These are phyloP conservation scores for Aleiodes testaceus DNA, from an alignment of 2,888 invertebrate species.

Conservation along the genomic window DNA sequence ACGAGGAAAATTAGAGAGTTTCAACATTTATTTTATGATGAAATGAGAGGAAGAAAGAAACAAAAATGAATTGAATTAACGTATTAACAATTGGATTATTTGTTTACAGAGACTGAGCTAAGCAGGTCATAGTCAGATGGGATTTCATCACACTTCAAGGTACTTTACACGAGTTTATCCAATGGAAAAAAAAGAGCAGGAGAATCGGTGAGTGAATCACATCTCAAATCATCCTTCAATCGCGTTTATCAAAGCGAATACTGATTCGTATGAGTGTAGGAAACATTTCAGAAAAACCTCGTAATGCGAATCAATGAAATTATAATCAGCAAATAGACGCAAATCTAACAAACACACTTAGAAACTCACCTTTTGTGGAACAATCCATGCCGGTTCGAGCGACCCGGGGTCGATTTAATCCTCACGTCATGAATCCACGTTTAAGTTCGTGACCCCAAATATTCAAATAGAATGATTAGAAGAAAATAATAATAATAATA, in stretches of 20 bases:
- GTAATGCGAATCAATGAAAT: not conserved
- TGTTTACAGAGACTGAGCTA: slow-evolving; percentile 30
- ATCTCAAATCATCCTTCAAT: slow-evolving; percentile 17
- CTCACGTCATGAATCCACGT: slow-evolving; percentile 42
- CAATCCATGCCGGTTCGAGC: slow-evolving; percentile 60
- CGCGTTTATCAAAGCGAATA: slow-evolving; percentile 13
- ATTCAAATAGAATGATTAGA: not conserved
- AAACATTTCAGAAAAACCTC: not conserved
- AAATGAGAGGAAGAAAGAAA: not conserved
- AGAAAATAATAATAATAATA: not conserved
- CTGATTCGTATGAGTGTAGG: not conserved
- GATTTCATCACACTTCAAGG: slow-evolving; percentile 35
- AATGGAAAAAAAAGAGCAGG: not conserved
- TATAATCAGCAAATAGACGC: not conserved
- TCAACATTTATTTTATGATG: not conserved
- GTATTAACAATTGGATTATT: slow-evolving; percentile 9
- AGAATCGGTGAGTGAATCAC: slow-evolving; percentile 21
- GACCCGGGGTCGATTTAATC: slow-evolving; percentile 41
- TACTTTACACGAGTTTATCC: slow-evolving; percentile 1
- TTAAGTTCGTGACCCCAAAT: slow-evolving; percentile 3
- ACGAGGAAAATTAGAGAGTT: not conserved
- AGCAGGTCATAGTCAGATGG: slow-evolving; percentile 32
- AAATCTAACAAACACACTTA: not conserved
- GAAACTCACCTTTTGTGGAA: slow-evolving; percentile 60
- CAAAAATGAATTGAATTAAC: slow-evolving; percentile 12